Base-by-base conservation (phyloP, 1,140 invertebrate genomes). In the Drosophila mojavensis region DNA sequence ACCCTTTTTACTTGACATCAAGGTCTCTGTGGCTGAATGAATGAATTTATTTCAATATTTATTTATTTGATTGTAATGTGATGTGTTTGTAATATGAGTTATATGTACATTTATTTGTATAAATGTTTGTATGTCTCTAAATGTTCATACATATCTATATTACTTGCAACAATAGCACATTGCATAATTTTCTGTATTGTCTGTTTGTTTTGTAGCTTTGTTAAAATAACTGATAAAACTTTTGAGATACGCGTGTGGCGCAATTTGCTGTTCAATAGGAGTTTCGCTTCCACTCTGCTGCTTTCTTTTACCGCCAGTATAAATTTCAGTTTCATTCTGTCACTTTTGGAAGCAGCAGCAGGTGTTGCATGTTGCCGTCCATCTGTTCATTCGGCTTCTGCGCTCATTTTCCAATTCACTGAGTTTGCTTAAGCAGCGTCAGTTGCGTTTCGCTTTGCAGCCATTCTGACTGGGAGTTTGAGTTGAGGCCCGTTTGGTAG, bases 331-430 rank as follows among this genome's bases (percentile, higher is more conserved):
- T 85, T 85, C 67, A 51, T 86, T 71, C 43, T 71, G 62, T 78
- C 74, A 59, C 81, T 84, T 78, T 83, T 64, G 41, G 43, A 28
- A 41, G 68, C 62, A 86, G 68, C 62, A 86, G 75, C 82, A 84
- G 81, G 78, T 84, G 78, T 73, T 80, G 69, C 81, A 43, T 36
- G 45, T 59, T 15, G n/a, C n/a, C 9, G 41, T 17, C 58, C 9
- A 28, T 60, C n/a, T 7, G 15, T 56, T 13, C 47, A 9, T 60
- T 36, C 43, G 17, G 41, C 65, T 62, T 51, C 41, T 71, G 33
- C 10, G 56, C 65, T 78, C 64, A 78, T 65, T 82, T 86, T 86
- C 82, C 81, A 75, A 66, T 55, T 81, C 75, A 81, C 69, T 86
- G 75, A 68, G 64, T 64, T 77, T 61, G 26, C 59, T 28, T 13